Evolutionary conservation across 2,888 invertebrate genomes (phyloP).

Genomic region (Kryphioiulus occultus): DNA sequence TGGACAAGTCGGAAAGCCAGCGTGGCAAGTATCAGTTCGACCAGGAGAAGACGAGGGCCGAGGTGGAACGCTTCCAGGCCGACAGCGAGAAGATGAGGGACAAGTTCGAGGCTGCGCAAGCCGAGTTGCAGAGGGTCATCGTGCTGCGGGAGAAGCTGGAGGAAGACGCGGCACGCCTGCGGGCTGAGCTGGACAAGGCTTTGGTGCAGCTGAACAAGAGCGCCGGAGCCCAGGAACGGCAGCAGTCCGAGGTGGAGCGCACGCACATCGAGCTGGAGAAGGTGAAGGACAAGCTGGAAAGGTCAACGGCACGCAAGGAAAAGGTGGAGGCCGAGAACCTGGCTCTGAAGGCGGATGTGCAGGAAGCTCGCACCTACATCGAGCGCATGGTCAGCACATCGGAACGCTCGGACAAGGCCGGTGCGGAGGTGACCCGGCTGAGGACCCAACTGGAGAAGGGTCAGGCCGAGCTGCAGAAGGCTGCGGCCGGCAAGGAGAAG

Average conservation of each 20-base stretch:
- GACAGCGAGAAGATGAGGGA: slow-evolving; percentile 55
- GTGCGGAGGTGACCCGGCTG: slow-evolving; percentile 58
- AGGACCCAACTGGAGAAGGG: slow-evolving; percentile 58
- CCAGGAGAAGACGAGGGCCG: slow-evolving; percentile 81
- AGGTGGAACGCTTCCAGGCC: slow-evolving; percentile 81
- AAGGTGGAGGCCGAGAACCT: slow-evolving; percentile 60
- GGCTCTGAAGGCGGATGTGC: slow-evolving; percentile 54
- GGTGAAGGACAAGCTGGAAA: slow-evolving; percentile 82
- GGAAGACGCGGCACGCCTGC: slow-evolving; percentile 58
- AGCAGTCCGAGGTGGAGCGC: slow-evolving; percentile 68
- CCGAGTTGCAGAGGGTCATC: slow-evolving; percentile 56
- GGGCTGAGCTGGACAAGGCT: slow-evolving; percentile 76
- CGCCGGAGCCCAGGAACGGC: slow-evolving; percentile 56
- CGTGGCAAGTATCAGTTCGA: slow-evolving; percentile 55
- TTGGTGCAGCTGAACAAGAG: slow-evolving; percentile 51
- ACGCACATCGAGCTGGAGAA: slow-evolving; percentile 89
- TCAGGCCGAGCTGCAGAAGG: slow-evolving; percentile 55
- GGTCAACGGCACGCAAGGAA: slow-evolving; percentile 68
- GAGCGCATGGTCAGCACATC: slow-evolving; percentile 50
- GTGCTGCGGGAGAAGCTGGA: slow-evolving; percentile 58
- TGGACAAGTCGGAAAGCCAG: slow-evolving; percentile 75
- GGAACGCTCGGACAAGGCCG: slow-evolving; percentile 68
- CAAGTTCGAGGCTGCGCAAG: slow-evolving; percentile 57
- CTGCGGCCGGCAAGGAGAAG: slow-evolving; percentile 55
- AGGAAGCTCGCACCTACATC: slow-evolving; percentile 52